Percentiles rank a stretch among this genome's conserved stretches.
phyloP scores from a whole-genome alignment of 2,113 vertebrate genomes.

The Craseonycteris thonglongyai region DNA sequence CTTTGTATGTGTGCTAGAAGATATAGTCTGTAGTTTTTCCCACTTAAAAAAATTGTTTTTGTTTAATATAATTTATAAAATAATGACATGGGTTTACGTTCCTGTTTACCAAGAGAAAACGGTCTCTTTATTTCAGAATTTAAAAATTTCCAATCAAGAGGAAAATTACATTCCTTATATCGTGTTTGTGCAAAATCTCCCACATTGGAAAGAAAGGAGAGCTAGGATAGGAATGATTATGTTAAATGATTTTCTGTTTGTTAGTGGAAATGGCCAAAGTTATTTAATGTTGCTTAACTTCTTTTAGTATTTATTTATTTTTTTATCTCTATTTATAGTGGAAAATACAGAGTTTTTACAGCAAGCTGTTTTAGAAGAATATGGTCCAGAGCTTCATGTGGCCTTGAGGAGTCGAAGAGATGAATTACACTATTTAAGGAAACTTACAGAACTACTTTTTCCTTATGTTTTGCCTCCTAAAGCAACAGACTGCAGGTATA shows the following conservation, averaged over 20 bases:
- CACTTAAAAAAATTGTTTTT: not conserved
- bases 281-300: constrained; percentile 28
- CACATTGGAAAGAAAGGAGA: not conserved
- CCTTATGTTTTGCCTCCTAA: constrained; percentile 93
- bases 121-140: not conserved
- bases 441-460: constrained; percentile 93
- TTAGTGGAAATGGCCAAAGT: constrained; percentile 13
- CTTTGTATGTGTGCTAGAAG: not conserved
- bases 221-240: not conserved
- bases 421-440: constrained; percentile 93
- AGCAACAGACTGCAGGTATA: constrained; percentile 95
- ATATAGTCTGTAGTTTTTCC: not conserved
- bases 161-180: not conserved
- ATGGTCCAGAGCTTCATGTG: constrained; percentile 91
- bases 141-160: not conserved
- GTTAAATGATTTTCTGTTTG: constrained; percentile 5
- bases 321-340: constrained; percentile 77
- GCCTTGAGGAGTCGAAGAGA: constrained; percentile 90
- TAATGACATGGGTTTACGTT: not conserved
- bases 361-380: constrained; percentile 90
- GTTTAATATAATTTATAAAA: not conserved
- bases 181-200: not conserved
- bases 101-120: not conserved
- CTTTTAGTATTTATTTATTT: constrained; percentile 20
- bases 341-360: constrained; percentile 85